Base-by-base conservation (phyloP, 30 jellyfish, hydroid and myxozoan genomes). In the Sanderia malayensis region DNA sequence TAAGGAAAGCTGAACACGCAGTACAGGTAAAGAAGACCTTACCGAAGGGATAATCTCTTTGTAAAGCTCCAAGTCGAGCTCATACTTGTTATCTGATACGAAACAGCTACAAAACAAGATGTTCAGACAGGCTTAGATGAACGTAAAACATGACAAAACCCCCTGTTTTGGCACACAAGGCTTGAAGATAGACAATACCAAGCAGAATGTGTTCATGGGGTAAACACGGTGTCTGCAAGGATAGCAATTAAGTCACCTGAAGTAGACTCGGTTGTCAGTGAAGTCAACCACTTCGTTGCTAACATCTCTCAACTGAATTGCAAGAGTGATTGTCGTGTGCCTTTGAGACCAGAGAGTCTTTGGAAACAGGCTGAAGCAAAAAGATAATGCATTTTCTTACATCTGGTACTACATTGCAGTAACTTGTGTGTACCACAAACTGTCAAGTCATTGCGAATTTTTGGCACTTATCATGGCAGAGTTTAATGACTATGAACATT, bases 1-100 rank as follows among this genome's bases (percentile, higher is more conserved):
- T 41, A 8, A 41, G 55, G 15, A 41, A 41, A 6, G 55, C 8
- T 15, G 55, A 41, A 6, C 55, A 8, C 15, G 55, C 55, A 41
- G 55, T 15, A 6, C 15, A 6, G 55, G 55, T 41, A 6, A 41
- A 6, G 15, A 6, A 6, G 15, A 41, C 8, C 55, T 30, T 21
- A 74, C 87, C 69, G 57, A 37, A 24, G 83, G 74, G 44, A 18
- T 18, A 3, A 74, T 61, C 27, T 30, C 23, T 0, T 46, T 34
- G 41, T 74, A 74, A 2, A 74, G 84, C 31, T 74, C 83, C 33
- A 74, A n/a, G 41, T 74, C 87, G 25, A 74, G 20, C 45, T 30
- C 46, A 33, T 74, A 57, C 31, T 59, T 41, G 15, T 41, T 8
- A 6, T 41, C 55, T 41, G 15, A 41, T 8, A 15, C 15, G 55